Percentiles rank a stretch among this genome's conserved stretches.
Evolutionary conservation across 2,888 invertebrate genomes (phyloP).

Genomic region (Microplitis deprimator): DNA sequence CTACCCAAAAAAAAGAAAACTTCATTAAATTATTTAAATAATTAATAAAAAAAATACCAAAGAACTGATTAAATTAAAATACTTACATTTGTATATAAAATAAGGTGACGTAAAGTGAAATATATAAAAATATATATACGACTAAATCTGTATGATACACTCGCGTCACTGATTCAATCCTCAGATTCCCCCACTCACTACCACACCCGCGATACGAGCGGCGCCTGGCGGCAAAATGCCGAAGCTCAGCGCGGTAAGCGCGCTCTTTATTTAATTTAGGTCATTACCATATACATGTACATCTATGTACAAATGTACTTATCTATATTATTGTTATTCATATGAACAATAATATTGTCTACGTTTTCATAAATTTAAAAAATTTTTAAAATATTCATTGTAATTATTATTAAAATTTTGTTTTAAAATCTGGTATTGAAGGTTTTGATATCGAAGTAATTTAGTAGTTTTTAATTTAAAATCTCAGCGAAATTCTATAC

Average conservation of each 20-base stretch:
- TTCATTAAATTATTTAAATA: too few relatives aligned
- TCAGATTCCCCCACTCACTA: conserved; percentile 36
- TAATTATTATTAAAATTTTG: too few relatives aligned
- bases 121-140: conserved; percentile 21
- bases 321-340: background rate
- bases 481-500: conserved; percentile 32
- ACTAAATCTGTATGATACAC: conserved; percentile 45
- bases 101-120: background rate
- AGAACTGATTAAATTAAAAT: background rate
- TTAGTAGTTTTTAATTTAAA: conserved; percentile 20
- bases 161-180: conserved; percentile 45
- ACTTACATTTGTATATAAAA: background rate
- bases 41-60: too few relatives aligned
- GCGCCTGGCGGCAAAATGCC: conserved; percentile 41
- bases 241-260: conserved; percentile 26
- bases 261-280: conserved; percentile 47
- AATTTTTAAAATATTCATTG: too few relatives aligned
- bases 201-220: conserved; percentile 43
- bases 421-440: background rate
- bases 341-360: too few relatives aligned
- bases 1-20: background rate
- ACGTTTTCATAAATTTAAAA: too few relatives aligned
- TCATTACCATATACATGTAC: conserved; percentile 42
- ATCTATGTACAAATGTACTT: background rate
- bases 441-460: background rate